phyloP scores from a whole-genome alignment of 2,888 invertebrate species.

The Aleiodes leptofemur region DNA sequence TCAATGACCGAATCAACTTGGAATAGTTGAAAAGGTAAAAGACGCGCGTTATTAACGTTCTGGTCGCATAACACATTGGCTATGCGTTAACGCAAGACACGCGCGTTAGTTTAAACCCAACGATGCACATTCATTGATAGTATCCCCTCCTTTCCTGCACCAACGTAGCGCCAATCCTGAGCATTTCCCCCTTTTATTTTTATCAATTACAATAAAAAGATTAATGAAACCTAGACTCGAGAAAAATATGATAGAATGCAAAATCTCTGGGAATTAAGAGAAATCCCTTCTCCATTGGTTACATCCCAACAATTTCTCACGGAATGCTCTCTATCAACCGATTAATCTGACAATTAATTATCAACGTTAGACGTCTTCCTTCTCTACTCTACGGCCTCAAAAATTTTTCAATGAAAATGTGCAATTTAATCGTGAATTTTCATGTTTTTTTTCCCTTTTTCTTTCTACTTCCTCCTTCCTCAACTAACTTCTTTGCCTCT shows the following conservation, averaged over 20 bases:
- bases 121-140: slow-evolving; percentile 46
- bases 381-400: slow-evolving; percentile 56
- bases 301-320: slow-evolving; percentile 48
- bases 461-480: not conserved
- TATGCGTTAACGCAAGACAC: slow-evolving; percentile 43
- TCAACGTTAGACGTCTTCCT: slow-evolving; percentile 56
- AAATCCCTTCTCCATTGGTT: slow-evolving; percentile 7
- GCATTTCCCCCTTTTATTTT: not conserved
- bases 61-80: slow-evolving; percentile 41
- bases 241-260: slow-evolving; percentile 29
- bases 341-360: slow-evolving; percentile 71
- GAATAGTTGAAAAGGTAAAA: slow-evolving; percentile 44
- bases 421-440: slow-evolving; percentile 53
- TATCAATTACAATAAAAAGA: not conserved
- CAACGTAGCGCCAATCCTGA: not conserved
- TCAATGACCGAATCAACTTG: slow-evolving; percentile 36
- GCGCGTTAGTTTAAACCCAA: slow-evolving; percentile 40
- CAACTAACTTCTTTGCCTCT: not conserved
- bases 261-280: slow-evolving; percentile 22
- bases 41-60: slow-evolving; percentile 46
- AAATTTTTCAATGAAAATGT: slow-evolving; percentile 63
- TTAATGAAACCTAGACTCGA: not conserved
- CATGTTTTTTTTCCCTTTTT: too few species aligned
- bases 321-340: slow-evolving; percentile 64
- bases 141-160: not conserved